These are phyloP conservation scores for Acrocephalus scirpaceus DNA, from an alignment of 2,797 vertebrate species.

Conservation along the genomic window DNA sequence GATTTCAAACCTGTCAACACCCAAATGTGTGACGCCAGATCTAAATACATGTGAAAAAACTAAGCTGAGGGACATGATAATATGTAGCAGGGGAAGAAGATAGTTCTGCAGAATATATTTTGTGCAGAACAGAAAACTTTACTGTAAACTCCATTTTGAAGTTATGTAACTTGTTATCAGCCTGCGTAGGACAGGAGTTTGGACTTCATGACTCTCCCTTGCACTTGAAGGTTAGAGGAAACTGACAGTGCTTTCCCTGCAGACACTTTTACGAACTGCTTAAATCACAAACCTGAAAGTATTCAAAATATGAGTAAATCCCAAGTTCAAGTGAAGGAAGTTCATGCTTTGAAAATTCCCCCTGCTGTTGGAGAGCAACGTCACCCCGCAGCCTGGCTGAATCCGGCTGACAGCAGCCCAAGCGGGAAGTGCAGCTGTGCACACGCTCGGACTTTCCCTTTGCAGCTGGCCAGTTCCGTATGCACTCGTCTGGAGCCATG, in stretches of 20 bases:
- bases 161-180: conserved; percentile 19
- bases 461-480: rapidly evolving
- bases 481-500: neutral
- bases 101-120: neutral
- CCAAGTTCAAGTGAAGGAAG: neutral
- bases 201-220: neutral
- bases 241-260: neutral
- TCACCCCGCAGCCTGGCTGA: neutral
- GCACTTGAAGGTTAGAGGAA: neutral
- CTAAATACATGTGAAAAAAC: conserved; percentile 46
- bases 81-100: neutral
- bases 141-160: conserved; percentile 29
- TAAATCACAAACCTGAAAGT: neutral
- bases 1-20: conserved; percentile 57
- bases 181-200: neutral
- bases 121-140: conserved; percentile 18
- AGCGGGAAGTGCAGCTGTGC: conserved; percentile 3
- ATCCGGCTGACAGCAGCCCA: neutral
- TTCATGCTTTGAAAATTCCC: neutral
- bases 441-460: neutral
- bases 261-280: neutral
- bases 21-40: conserved; percentile 45
- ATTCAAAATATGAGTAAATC: neutral
- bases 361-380: neutral
- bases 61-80: conserved; percentile 8